Evolutionary conservation across 2,888 invertebrate species (phyloP).

Genomic region (Dendrolimus houi): DNA sequence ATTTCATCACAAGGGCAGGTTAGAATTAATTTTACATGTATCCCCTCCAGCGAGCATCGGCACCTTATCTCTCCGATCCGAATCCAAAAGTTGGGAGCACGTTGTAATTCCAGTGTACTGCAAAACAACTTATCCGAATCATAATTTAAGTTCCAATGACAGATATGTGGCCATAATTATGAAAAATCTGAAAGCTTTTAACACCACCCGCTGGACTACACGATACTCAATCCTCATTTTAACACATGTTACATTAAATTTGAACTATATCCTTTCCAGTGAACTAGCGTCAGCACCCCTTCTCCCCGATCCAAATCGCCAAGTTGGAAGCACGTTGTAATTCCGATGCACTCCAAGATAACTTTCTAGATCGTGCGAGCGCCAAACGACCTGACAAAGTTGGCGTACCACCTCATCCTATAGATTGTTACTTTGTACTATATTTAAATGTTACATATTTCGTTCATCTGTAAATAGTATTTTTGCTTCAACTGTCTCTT

Average conservation of each 20-base stretch:
- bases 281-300: conserved; percentile 22
- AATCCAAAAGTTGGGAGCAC: conserved; percentile 55
- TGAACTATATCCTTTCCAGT: conserved; percentile 28
- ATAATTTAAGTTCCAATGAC: too few species aligned
- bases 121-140: conserved; percentile 43
- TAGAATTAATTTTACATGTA: background rate
- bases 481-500: too few species aligned
- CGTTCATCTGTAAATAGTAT: conserved; percentile 1
- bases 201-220: too few species aligned
- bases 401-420: conserved; percentile 30
- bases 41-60: conserved; percentile 32
- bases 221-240: too few species aligned
- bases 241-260: too few species aligned
- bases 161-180: background rate
- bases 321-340: conserved; percentile 61
- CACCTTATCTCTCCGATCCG: conserved; percentile 39
- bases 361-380: conserved; percentile 53
- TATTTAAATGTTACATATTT: conserved; percentile 29
- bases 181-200: background rate
- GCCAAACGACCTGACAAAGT: conserved; percentile 65
- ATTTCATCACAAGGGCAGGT: too few species aligned
- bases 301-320: conserved; percentile 47
- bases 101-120: conserved; percentile 67
- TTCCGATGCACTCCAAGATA: conserved; percentile 66
- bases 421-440: conserved; percentile 36